Conservation (phyloP, 2,113 vertebrate genomes). For the Chaetorhynchus papuensis region DNA sequence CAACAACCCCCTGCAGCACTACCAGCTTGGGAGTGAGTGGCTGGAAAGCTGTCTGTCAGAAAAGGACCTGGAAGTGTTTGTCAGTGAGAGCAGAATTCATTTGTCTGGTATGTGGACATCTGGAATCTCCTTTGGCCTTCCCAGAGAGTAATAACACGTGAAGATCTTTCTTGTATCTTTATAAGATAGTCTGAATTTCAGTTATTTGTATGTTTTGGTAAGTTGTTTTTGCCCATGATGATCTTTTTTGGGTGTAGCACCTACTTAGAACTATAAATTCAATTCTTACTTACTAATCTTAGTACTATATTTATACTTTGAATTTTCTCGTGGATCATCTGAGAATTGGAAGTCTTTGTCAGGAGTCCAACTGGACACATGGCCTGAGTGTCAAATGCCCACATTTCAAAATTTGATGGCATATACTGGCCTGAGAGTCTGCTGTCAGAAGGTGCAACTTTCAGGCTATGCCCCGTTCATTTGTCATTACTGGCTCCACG, state of each 20-base stretch:
- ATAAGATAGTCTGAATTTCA: neutral
- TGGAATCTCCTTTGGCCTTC: neutral
- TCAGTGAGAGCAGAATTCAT: neutral
- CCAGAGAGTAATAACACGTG: neutral
- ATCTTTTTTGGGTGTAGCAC: neutral
- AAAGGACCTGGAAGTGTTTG: neutral
- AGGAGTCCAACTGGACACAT: neutral
- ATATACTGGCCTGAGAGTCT: neutral
- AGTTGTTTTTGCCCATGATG: neutral
- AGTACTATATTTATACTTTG: neutral
- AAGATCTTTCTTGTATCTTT: neutral
- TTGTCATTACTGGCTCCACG: fast-evolving
- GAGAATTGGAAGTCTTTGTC: neutral
- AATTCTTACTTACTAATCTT: neutral
- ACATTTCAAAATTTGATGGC: neutral
- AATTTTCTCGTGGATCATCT: neutral
- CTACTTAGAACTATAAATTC: neutral
- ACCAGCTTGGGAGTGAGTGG: neutral
- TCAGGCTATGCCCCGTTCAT: neutral
- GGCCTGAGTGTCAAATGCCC: neutral
- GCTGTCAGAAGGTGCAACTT: neutral
- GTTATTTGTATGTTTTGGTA: neutral
- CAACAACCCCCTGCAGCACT: neutral
- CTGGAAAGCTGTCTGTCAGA: neutral
- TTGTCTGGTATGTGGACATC: neutral